Evolutionary conservation across 2,797 vertebrate species (phyloP).

Genomic region (Lates japonicus): DNA sequence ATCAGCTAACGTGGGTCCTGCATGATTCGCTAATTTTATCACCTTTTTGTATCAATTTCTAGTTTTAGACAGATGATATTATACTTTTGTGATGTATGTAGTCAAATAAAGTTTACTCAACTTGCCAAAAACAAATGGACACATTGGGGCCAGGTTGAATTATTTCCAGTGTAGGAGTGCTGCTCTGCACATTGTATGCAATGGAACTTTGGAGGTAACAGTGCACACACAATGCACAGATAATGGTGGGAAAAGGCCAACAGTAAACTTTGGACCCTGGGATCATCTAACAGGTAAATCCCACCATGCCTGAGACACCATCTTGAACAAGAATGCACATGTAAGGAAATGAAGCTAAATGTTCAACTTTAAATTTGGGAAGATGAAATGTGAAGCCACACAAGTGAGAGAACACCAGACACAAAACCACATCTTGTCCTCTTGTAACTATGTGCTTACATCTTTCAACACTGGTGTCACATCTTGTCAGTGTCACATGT

Average conservation of each 20-base stretch:
- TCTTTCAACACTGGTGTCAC: constrained; percentile 8
- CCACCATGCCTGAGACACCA: not conserved
- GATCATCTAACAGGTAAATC: not conserved
- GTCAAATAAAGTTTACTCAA: not conserved
- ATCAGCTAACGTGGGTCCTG: not conserved
- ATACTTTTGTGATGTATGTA: not conserved
- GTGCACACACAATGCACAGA: not conserved
- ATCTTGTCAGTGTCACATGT: constrained; percentile 4
- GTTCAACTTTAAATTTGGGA: not conserved
- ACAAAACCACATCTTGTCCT: not conserved
- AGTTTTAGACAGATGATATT: too few relatives aligned
- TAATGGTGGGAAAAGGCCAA: too few relatives aligned
- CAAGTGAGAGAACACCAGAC: not conserved
- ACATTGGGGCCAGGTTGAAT: not conserved
- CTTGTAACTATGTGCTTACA: not conserved
- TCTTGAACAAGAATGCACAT: not conserved
- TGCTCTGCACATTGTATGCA: not conserved
- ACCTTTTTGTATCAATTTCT: not conserved
- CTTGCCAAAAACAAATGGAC: not conserved
- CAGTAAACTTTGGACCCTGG: not conserved
- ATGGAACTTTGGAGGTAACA: not conserved
- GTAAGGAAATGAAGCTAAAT: not conserved
- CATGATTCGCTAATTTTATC: not conserved
- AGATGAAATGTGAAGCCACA: not conserved
- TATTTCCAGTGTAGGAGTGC: not conserved